These are phyloP conservation scores for Thrips palmi DNA, from an alignment of 1,140 invertebrate genomes.

Conservation along the genomic window DNA sequence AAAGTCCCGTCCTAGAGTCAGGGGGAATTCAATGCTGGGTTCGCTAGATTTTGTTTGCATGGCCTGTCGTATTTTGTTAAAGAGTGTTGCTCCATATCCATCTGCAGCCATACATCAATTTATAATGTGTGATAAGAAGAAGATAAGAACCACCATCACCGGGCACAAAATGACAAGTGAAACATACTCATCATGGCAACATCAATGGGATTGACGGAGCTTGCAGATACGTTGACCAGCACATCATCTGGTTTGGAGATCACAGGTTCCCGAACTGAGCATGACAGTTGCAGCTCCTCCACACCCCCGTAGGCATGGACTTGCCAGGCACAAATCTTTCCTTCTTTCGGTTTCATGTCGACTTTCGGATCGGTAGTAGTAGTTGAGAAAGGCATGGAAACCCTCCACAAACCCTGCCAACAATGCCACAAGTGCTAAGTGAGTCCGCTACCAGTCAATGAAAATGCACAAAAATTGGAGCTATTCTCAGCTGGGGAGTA, in stretches of 20 bases:
- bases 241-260: slow-evolving; percentile 52
- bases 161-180: not conserved
- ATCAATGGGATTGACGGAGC: slow-evolving; percentile 87
- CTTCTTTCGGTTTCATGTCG: too few relatives aligned
- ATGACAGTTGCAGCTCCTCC: slow-evolving; percentile 39
- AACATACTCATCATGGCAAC: slow-evolving; percentile 56
- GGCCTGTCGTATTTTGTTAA: slow-evolving; percentile 41
- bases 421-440: too few relatives aligned
- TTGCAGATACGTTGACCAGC: slow-evolving; percentile 57
- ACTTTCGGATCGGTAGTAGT: too few relatives aligned
- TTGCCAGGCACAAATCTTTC: too few relatives aligned
- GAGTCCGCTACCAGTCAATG: too few relatives aligned
- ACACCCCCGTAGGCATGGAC: slow-evolving; percentile 52
- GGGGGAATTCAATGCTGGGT: slow-evolving; percentile 49
- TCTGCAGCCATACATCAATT: slow-evolving; percentile 29
- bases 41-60: slow-evolving; percentile 14
- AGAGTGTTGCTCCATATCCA: slow-evolving; percentile 51
- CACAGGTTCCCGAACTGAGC: slow-evolving; percentile 39
- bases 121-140: not conserved
- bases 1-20: slow-evolving; percentile 74
- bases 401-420: too few relatives aligned
- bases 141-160: not conserved
- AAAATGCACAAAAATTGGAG: too few relatives aligned
- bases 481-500: too few relatives aligned
- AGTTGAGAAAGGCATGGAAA: too few relatives aligned